These are phyloP conservation scores for Patiria pectinifera DNA, from an alignment of 53 echinoderm and acorn worm genomes.

Conservation along the genomic window DNA sequence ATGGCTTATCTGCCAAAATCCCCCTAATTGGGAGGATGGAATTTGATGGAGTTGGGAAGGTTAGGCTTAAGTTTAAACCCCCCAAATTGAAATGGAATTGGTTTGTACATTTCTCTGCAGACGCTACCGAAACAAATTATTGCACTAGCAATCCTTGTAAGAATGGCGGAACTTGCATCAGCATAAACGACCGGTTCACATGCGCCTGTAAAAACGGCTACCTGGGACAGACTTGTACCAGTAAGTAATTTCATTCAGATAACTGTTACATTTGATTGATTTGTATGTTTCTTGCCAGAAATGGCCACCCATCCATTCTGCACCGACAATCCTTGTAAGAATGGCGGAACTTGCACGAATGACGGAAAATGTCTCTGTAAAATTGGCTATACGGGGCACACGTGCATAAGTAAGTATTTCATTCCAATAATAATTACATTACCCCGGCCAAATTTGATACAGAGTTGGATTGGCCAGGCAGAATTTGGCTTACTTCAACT, in stretches of 20 bases:
- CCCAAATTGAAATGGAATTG: neutral
- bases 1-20: no score
- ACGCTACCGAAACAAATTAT: neutral
- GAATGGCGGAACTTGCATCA: slow-evolving; percentile 30
- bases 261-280: neutral
- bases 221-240: neutral
- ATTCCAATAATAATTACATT: neutral
- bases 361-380: neutral
- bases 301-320: neutral
- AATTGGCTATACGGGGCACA: neutral
- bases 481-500: no score
- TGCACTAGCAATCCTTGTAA: neutral
- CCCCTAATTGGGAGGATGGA: no score
- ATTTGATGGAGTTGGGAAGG: no score
- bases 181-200: neutral
- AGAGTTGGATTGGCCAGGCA: no score
- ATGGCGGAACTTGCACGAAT: slow-evolving; percentile 11
- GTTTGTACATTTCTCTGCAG: neutral
- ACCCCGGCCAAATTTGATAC: no score
- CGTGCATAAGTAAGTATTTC: neutral
- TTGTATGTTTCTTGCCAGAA: neutral
- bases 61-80: no score
- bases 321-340: neutral
- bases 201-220: slow-evolving; percentile 7
- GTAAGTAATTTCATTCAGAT: neutral